Evolutionary conservation across 2,888 invertebrate species (phyloP).

Genomic region (Stenolophus ochropezus): DNA sequence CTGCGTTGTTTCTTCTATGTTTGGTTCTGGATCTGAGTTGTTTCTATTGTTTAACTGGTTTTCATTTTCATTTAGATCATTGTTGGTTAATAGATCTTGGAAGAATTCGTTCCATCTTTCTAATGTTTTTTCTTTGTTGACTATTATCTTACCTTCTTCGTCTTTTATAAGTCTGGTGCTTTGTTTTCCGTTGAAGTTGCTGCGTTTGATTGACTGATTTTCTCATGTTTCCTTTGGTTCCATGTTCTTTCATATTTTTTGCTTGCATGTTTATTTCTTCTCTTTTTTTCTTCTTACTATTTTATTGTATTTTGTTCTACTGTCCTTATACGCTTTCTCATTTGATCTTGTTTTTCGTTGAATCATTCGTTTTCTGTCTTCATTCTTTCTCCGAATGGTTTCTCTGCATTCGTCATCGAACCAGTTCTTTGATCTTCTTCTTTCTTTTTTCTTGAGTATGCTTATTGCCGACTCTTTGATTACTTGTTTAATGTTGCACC

Average conservation of each 20-base stretch:
- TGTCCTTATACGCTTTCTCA: slow-evolving; percentile 1
- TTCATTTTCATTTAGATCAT: too few species aligned
- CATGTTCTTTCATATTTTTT: slow-evolving; percentile 7
- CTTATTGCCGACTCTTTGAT: slow-evolving; percentile 8
- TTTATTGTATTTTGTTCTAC: slow-evolving; percentile 16
- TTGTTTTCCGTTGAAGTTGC: too few species aligned
- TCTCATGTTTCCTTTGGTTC: slow-evolving; percentile 13
- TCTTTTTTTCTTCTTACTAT: slow-evolving; percentile 1
- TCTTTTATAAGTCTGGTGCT: too few species aligned
- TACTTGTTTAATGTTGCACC: not conserved
- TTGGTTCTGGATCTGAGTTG: too few species aligned
- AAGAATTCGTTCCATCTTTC: slow-evolving; percentile 22
- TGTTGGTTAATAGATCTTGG: not conserved
- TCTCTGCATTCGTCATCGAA: too few species aligned
- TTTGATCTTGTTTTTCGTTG: slow-evolving; percentile 21
- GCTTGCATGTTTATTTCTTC: not conserved
- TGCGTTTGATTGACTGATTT: too few species aligned
- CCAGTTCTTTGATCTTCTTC: slow-evolving; percentile 15
- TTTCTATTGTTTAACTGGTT: too few species aligned
- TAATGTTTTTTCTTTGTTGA: not conserved
- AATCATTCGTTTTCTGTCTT: not conserved
- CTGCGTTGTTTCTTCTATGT: too few species aligned
- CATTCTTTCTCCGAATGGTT: too few species aligned
- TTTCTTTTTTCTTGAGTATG: not conserved
- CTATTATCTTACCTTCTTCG: too few species aligned